Conservation (phyloP, 1,140 invertebrate genomes). For the Polypedilum pembai region DNA sequence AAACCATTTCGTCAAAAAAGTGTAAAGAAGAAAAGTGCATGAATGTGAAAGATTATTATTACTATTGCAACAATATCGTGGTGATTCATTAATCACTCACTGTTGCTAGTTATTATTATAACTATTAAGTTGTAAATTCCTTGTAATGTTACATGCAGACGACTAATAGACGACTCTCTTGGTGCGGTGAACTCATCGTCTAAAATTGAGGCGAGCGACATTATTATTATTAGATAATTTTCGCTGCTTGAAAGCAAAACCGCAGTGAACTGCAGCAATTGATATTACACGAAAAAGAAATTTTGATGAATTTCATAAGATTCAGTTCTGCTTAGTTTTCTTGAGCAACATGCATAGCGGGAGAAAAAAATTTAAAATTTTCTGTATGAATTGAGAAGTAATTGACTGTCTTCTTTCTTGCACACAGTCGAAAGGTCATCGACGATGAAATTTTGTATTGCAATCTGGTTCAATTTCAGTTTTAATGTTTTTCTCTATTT, state of each 20-base stretch:
- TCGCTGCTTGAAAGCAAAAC: neutral
- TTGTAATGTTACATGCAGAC: no score
- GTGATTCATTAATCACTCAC: neutral
- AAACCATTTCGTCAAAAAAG: no score
- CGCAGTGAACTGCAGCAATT: slow-evolving; percentile 9
- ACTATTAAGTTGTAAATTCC: no score
- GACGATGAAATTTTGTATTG: neutral
- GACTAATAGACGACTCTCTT: no score
- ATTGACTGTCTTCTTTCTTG: neutral
- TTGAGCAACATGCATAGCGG: neutral
- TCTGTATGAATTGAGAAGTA: no score
- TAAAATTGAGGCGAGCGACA: neutral
- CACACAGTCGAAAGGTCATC: neutral
- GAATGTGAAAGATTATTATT: neutral
- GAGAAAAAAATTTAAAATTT: no score
- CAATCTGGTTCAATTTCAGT: neutral
- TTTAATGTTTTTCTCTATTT: neutral
- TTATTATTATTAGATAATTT: slow-evolving; percentile 4
- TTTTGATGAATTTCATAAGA: neutral
- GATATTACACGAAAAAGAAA: slow-evolving; percentile 21
- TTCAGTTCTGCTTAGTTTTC: neutral
- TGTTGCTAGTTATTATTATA: no score
- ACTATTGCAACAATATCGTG: neutral
- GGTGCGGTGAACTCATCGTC: no score
- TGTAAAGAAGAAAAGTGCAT: no score